Percentiles rank a stretch among this genome's conserved stretches.
Conservation (phyloP, 2,797 vertebrate genomes). For the Dromococcyx pavoninus region DNA sequence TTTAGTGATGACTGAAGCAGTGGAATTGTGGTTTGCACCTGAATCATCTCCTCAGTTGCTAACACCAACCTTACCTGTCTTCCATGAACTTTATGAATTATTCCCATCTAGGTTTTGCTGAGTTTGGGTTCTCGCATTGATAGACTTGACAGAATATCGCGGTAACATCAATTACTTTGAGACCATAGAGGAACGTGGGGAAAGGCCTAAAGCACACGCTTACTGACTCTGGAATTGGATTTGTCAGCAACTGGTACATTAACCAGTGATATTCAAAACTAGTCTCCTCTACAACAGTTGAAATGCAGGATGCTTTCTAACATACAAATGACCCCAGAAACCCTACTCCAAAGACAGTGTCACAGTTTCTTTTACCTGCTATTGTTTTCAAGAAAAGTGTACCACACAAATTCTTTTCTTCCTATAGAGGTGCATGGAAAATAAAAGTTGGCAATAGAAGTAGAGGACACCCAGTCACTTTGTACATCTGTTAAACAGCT, state of each 20-base stretch:
- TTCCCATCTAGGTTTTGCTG: not conserved
- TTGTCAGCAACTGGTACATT: not conserved
- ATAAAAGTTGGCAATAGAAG: not conserved
- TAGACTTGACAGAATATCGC: not conserved
- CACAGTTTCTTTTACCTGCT: not conserved
- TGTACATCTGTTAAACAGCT: not conserved
- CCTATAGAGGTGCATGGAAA: not conserved
- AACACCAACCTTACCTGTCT: not conserved
- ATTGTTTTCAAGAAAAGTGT: not conserved
- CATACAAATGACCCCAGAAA: not conserved
- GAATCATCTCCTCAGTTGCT: not conserved
- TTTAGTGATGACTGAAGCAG: not conserved
- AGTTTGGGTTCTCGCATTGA: not conserved
- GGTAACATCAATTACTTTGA: not conserved
- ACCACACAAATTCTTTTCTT: not conserved
- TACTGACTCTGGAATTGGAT: not conserved
- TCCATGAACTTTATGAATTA: not conserved
- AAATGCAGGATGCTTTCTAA: not conserved
- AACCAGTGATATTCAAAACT: not conserved
- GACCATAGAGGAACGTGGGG: not conserved
- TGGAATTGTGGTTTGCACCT: not conserved
- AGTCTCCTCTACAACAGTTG: not conserved
- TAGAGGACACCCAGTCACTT: not conserved
- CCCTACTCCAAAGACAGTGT: accelerated
- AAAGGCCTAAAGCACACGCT: not conserved